These are phyloP conservation scores for Gryon sp. DNA, from an alignment of 1,140 invertebrate species.

Conservation along the genomic window DNA sequence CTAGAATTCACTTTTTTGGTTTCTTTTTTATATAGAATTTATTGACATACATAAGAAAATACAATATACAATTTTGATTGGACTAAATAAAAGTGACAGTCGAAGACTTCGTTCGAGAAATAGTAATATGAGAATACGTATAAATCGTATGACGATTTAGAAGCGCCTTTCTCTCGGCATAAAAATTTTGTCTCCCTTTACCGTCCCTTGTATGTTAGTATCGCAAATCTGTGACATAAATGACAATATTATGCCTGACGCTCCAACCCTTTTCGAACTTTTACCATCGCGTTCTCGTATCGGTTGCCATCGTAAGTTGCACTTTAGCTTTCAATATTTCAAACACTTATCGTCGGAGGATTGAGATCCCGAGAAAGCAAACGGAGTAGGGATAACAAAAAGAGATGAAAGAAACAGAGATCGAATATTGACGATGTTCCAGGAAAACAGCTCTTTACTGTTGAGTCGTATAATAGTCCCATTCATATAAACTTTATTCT, in stretches of 20 bases:
- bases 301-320: constrained; percentile 64
- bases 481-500: constrained; percentile 75
- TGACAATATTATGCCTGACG: constrained; percentile 71
- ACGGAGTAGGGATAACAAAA: constrained; percentile 14
- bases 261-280: constrained; percentile 32
- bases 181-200: constrained; percentile 32
- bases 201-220: constrained; percentile 14
- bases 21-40: too few species aligned
- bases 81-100: background rate
- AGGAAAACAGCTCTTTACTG: constrained; percentile 37
- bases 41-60: too few species aligned
- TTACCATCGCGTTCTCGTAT: constrained; percentile 38
- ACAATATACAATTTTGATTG: too few species aligned
- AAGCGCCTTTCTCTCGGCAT: constrained; percentile 5
- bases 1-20: too few species aligned
- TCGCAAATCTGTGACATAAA: constrained; percentile 70
- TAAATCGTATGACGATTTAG: constrained; percentile 25
- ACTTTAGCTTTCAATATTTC: constrained; percentile 79
- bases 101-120: constrained; percentile 1
- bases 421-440: constrained; percentile 50
- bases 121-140: background rate
- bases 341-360: constrained; percentile 77
- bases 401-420: constrained; percentile 32
- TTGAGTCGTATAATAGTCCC: constrained; percentile 75
- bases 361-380: constrained; percentile 32